These are phyloP conservation scores for Gulo gulo DNA, from an alignment of 2,113 vertebrate species.

Conservation along the genomic window DNA sequence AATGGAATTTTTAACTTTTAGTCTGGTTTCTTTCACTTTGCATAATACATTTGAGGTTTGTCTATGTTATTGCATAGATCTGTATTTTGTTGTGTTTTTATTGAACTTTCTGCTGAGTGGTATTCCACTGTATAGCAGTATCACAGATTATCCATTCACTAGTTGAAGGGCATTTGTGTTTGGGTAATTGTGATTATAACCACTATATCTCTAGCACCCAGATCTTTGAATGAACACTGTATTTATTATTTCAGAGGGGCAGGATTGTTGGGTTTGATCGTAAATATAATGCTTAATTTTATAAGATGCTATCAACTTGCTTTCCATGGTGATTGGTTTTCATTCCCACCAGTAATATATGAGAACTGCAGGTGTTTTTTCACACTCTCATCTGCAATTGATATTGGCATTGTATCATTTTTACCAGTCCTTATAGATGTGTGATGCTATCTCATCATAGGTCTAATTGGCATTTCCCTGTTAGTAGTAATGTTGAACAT, in stretches of 20 bases:
- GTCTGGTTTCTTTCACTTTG: not conserved
- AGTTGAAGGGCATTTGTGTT: not conserved
- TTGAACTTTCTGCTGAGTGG: not conserved
- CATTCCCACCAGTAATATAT: not conserved
- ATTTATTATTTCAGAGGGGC: not conserved
- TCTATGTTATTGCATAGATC: not conserved
- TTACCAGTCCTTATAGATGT: not conserved
- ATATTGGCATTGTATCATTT: not conserved
- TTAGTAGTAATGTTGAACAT: not conserved
- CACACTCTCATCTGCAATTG: not conserved
- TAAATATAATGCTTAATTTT: not conserved
- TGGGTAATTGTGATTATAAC: not conserved
- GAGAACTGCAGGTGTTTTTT: not conserved
- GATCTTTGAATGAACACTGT: not conserved
- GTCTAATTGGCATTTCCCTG: not conserved
- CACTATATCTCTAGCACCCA: not conserved
- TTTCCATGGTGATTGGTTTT: not conserved
- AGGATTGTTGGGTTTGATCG: not conserved
- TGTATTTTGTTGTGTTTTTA: not conserved
- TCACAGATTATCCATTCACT: not conserved
- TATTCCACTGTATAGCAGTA: not conserved
- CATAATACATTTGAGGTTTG: not conserved
- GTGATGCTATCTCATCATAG: not conserved
- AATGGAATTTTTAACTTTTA: slow-evolving; percentile 25
- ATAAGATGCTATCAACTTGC: not conserved